These are phyloP conservation scores for Petaurus breviceps DNA, from an alignment of 2,113 vertebrate genomes.

Conservation along the genomic window DNA sequence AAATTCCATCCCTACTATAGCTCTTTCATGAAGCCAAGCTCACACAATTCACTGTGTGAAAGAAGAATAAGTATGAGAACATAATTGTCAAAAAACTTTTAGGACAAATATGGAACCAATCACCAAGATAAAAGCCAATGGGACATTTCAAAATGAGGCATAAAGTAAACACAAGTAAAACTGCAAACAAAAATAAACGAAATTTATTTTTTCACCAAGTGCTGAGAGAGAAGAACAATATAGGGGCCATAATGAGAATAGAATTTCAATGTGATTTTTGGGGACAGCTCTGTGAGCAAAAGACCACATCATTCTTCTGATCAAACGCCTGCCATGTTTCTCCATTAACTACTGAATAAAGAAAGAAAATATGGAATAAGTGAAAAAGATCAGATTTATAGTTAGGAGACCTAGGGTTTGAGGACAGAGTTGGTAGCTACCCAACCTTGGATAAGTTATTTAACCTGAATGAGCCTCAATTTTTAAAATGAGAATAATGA, in stretches of 20 bases:
- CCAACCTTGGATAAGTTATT: background rate
- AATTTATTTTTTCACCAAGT: background rate
- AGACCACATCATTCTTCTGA: conserved; percentile 16
- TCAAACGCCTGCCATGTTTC: background rate
- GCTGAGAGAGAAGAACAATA: background rate
- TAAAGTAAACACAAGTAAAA: conserved; percentile 40
- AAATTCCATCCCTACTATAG: conserved; percentile 2
- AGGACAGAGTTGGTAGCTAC: background rate
- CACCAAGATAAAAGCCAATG: conserved; percentile 29
- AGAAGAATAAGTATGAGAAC: conserved; percentile 8
- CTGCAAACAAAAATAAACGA: background rate
- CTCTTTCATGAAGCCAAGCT: background rate
- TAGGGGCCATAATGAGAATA: background rate
- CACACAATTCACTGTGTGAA: background rate
- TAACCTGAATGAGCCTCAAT: background rate
- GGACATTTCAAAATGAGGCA: background rate
- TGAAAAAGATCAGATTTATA: background rate
- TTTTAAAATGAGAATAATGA: background rate
- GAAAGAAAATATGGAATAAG: background rate
- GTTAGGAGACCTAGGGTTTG: background rate
- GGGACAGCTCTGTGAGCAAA: background rate
- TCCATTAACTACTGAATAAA: background rate
- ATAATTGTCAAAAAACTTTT: background rate
- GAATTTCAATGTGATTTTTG: background rate
- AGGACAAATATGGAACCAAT: conserved; percentile 32